Evolutionary conservation across 2,797 vertebrate species (phyloP), one percentile per base, ranked within the genome.

Genomic region (Staurois parvus): DNA sequence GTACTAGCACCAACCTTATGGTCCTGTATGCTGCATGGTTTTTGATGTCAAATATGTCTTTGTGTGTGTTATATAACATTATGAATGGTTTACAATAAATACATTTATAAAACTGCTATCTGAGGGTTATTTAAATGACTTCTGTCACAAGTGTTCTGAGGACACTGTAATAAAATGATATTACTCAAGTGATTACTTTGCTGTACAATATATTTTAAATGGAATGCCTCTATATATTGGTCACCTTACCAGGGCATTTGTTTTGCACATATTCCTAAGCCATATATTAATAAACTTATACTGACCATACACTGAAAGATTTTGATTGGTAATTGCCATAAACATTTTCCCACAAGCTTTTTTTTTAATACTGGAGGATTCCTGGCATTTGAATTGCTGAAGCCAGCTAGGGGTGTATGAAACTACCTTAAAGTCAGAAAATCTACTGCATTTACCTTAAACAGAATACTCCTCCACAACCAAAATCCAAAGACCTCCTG

Each of bases 121-220:
- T 17, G 88, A 72, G 80, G 88, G 84, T 90, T 84, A 91, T 87
- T 88, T 87, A 91, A 89, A 74, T 86, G 87, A 92, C 91, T 93
- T 93, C 88, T 93, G 92, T 93, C 91, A 83, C 76, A 88, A 75
- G 83, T 87, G 87, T 29, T 66, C 89, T 91, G 89, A 87, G 87
- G 91, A 88, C 29, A 84, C 66, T 91, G 88, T 30, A 68, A 81
- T 89, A 89, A 0, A 79, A 87, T 87, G 89, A 88, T 89, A 92
- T 92, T 91, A 88, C 89, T 89, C 74, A 26, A 37, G 77, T 82
- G 40, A 45, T 83, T 78, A 52, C 56, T 56, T 37, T 76, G 73
- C 70, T 83, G 62, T 86, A 72, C 28, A 72, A 28, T 78, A 73
- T 78, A 78, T 83, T 83, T 73, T 85, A 56, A 26, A 81, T 62